A percentile compares a stretch with the other conserved stretches of the same genome.
Conservation (phyloP, 2,797 vertebrate species). For the Myotis pilosus region DNA sequence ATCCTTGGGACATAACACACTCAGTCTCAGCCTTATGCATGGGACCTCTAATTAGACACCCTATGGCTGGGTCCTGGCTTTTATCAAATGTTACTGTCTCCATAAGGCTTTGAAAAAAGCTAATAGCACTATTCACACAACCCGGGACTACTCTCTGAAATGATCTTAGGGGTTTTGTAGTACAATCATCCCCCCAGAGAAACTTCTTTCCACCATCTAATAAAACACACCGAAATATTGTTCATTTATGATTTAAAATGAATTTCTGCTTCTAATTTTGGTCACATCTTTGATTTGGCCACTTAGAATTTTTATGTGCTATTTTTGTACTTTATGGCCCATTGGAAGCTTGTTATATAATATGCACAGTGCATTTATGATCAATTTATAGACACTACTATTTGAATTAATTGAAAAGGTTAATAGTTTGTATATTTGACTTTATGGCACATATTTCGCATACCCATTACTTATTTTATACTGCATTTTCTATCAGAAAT, state of each 20-base stretch:
- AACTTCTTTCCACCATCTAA: not conserved
- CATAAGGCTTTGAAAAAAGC: not conserved
- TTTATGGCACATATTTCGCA: slow-evolving; percentile 47
- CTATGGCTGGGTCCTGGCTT: not conserved
- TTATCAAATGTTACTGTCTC: not conserved
- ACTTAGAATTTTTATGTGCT: slow-evolving; percentile 46
- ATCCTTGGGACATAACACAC: not conserved
- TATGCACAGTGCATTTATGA: not conserved
- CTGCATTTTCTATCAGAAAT: slow-evolving; percentile 32
- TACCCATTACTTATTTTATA: slow-evolving; percentile 46
- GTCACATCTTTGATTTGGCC: slow-evolving; percentile 36
- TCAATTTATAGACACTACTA: slow-evolving; percentile 21
- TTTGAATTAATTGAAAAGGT: slow-evolving; percentile 66
- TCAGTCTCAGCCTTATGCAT: not conserved
- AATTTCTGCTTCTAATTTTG: slow-evolving; percentile 39
- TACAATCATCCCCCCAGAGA: not conserved
- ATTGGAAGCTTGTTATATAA: not conserved
- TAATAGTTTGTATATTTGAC: slow-evolving; percentile 58
- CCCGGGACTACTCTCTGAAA: not conserved
- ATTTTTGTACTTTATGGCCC: slow-evolving; percentile 33
- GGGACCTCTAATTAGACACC: not conserved
- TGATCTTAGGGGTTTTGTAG: not conserved
- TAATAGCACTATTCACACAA: not conserved
- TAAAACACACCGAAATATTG: not conserved
- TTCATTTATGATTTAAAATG: slow-evolving; percentile 6